A percentile compares a stretch with the other conserved stretches of the same genome.
These are phyloP conservation scores for Chrysemys picta DNA, from an alignment of 2,113 vertebrate genomes.

Conservation along the genomic window DNA sequence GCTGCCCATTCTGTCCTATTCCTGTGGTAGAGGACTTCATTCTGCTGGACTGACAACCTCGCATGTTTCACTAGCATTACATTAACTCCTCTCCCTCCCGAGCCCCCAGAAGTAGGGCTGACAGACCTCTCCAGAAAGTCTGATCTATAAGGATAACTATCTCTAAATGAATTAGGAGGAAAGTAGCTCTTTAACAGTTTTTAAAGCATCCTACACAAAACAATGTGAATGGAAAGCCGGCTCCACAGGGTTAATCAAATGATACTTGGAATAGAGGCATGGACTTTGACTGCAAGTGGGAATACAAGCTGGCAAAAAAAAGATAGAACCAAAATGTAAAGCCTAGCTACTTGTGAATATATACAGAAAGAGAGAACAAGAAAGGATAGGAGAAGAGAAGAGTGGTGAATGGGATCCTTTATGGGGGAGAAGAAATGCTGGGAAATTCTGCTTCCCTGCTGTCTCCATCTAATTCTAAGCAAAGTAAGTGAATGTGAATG, in stretches of 20 bases:
- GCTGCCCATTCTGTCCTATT: neutral
- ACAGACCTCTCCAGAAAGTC: neutral
- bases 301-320: neutral
- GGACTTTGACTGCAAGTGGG: neutral
- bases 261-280: neutral
- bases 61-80: neutral
- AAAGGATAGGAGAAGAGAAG: neutral
- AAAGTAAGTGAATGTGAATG: neutral
- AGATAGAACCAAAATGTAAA: neutral
- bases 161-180: neutral
- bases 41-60: neutral
- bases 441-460: rapidly evolving
- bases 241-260: neutral
- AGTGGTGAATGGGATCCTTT: neutral
- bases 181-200: neutral
- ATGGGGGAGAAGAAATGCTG: neutral
- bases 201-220: neutral
- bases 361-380: neutral
- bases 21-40: neutral
- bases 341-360: neutral
- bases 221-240: neutral
- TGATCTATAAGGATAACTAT: neutral
- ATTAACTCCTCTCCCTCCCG: neutral
- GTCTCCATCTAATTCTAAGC: neutral
- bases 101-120: neutral